Conservation (phyloP, 2,888 invertebrate genomes). For the Drosophila kambysellisi region DNA sequence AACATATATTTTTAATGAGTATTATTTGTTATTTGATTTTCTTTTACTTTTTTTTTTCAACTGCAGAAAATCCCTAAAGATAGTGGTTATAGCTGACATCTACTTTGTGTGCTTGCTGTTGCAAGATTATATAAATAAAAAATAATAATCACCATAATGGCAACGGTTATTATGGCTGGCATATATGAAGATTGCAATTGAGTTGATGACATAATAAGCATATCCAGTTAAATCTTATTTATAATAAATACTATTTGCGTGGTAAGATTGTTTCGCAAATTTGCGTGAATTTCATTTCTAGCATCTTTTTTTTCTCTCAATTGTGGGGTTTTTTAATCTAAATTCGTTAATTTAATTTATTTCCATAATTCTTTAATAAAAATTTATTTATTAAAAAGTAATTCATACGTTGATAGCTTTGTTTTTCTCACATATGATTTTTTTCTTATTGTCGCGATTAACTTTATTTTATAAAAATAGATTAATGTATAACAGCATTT, state of each 20-base stretch:
- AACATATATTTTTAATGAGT: slow-evolving; percentile 59
- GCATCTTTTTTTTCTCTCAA: neutral
- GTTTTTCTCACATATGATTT: neutral
- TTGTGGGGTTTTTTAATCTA: neutral
- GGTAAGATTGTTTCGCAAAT: neutral
- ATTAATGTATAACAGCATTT: neutral
- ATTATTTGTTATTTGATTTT: slow-evolving; percentile 23
- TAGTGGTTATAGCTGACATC: slow-evolving; percentile 47
- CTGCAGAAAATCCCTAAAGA: slow-evolving; percentile 33
- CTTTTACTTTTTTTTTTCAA: slow-evolving; percentile 11
- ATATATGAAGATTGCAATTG: neutral
- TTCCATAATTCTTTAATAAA: neutral
- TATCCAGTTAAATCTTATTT: neutral
- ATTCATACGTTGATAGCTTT: neutral
- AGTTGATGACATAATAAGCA: neutral
- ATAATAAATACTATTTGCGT: neutral
- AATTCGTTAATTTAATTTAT: neutral
- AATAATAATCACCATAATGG: neutral
- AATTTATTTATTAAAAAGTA: neutral
- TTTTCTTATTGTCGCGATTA: neutral
- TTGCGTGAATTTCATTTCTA: neutral
- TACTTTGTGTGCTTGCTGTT: slow-evolving; percentile 32
- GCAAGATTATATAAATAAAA: slow-evolving; percentile 27
- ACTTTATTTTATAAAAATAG: neutral
- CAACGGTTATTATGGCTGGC: slow-evolving; percentile 2